Percentiles rank a stretch among this genome's conserved stretches.
Conservation (phyloP, 2,888 invertebrate genomes). For the Cybosia mesomella region DNA sequence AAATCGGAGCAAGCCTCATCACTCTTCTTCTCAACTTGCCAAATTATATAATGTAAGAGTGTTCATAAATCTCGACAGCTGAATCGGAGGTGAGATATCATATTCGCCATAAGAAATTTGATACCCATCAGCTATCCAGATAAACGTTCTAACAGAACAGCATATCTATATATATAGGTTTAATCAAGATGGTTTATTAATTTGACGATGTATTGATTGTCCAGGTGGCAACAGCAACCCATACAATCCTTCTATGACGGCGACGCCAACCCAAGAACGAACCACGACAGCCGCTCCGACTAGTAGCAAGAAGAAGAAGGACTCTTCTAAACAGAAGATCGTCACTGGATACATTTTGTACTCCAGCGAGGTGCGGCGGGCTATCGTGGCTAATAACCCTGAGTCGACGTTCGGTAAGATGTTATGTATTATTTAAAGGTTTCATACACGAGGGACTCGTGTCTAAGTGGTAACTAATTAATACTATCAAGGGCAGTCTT, state of each 20-base stretch:
- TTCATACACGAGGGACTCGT: not conserved
- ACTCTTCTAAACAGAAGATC: constrained; percentile 90
- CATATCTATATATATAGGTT: too few species aligned
- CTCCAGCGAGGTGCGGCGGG: constrained; percentile 97
- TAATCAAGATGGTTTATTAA: not conserved
- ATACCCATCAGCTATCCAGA: too few species aligned
- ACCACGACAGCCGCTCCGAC: constrained; percentile 63
- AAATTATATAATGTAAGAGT: too few species aligned
- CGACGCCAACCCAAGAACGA: constrained; percentile 71
- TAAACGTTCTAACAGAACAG: too few species aligned
- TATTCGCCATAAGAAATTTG: too few species aligned
- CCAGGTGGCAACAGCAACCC: constrained; percentile 84
- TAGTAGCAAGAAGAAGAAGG: constrained; percentile 79
- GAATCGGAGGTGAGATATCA: too few species aligned
- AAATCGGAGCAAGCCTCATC: too few species aligned
- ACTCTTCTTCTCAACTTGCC: too few species aligned
- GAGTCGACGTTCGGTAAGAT: constrained; percentile 96
- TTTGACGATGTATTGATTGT: not conserved
- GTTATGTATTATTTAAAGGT: not conserved
- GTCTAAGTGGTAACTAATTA: too few species aligned
- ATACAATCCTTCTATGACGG: constrained; percentile 75
- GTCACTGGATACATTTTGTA: constrained; percentile 99
- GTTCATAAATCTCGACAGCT: too few species aligned
- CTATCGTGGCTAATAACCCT: constrained; percentile 97
- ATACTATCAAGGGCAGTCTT: too few species aligned